Base-by-base conservation (phyloP, 2,797 vertebrate genomes). In the Hirundo rustica region DNA sequence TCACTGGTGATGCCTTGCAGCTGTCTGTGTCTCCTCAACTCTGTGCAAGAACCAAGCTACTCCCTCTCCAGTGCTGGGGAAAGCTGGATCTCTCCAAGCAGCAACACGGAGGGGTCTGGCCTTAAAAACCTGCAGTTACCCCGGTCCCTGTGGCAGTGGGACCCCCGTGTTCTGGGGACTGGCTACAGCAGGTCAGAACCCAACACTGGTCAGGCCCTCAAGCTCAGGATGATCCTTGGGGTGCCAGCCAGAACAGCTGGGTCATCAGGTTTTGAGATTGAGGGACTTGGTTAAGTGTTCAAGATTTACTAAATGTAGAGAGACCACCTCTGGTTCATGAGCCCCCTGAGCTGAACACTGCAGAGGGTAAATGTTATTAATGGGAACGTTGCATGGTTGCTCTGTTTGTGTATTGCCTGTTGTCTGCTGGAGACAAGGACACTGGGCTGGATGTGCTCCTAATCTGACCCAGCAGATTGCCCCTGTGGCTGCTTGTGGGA, bases 321-420 rank as follows among this genome's bases (percentile, higher is more conserved):
- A 60, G 21, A 55, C 11, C 30, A 11, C 15, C 25, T 73, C 21
- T 76, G 75, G 30, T 44, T 89, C 36, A 6, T 27, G 36, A 65
- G 40, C 9, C 15, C 13, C 5, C 55, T 16, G 32, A 47, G 30
- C 42, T 72, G 78, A 45, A 10, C 1, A 1, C 5, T 44, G 38
- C 53, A 30, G 50, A 23, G 40, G 13, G 34, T 32, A 17, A 51
- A 88, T 29, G 34, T 12, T 30, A 17, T 38, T 10, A 30, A 18
- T 48, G 45, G 74, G 36, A 51, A n/a, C 0, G 0, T 25, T 45
- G 18, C 0, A 0, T 15, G 61, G 5, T 21, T 45, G n/a, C 36
- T 19, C 5, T 66, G 57, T 51, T 67, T 26, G 42, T 32, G 42
- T 21, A 2, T 60, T 1, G 9, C 22, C n/a, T 48, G 16, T 7